These are phyloP conservation scores for Rhynchopsitta pachyrhyncha DNA, from an alignment of 2,113 vertebrate species.

Conservation along the genomic window DNA sequence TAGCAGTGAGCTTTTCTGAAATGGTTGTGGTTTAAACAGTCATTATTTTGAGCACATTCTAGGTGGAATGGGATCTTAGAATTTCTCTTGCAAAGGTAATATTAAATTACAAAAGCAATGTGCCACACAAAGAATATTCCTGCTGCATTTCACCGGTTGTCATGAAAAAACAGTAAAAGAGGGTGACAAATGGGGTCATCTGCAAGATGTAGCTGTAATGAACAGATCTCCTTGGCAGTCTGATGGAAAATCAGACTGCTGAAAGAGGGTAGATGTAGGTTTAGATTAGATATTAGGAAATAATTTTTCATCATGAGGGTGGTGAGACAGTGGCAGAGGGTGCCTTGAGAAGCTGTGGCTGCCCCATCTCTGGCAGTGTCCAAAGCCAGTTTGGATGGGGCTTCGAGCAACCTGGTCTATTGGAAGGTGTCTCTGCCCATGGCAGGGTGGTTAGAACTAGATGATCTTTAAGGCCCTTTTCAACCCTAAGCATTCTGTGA, in stretches of 20 bases:
- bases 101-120: not conserved
- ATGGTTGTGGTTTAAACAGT: not conserved
- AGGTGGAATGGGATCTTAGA: not conserved
- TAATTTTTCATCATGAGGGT: not conserved
- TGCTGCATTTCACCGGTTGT: not conserved
- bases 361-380: not conserved
- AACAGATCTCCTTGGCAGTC: not conserved
- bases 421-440: not conserved
- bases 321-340: not conserved
- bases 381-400: not conserved
- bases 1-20: not conserved
- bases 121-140: not conserved
- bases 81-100: not conserved
- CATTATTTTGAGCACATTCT: not conserved
- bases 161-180: not conserved
- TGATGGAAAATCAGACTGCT: not conserved
- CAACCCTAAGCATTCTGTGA: not conserved
- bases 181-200: not conserved
- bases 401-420: not conserved
- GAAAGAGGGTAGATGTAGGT: not conserved
- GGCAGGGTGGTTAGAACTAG: not conserved
- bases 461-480: not conserved
- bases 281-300: not conserved
- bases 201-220: not conserved
- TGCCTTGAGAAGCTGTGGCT: not conserved